Evolutionary conservation across 2,888 invertebrate species (phyloP), one percentile per base, ranked within the genome.

Genomic region (Macaria liturata): DNA sequence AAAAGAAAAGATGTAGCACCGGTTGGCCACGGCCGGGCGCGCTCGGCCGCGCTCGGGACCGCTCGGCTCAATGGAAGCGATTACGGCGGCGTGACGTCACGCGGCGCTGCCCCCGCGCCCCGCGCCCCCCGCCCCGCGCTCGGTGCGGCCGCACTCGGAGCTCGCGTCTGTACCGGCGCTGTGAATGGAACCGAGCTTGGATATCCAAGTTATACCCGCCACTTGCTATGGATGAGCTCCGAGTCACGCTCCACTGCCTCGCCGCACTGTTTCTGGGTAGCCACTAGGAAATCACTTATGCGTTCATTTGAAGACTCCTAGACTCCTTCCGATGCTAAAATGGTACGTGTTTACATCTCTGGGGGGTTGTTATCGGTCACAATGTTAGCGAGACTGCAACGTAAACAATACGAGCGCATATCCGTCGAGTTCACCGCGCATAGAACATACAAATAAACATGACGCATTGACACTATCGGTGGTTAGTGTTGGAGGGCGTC

Each of bases 71-170:
- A 78, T 82, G 84, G 80, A 79, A 80, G 76, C 76, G 78, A 83
- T 84, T 80, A 83, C 80, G 78, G 67, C 73, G 72, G 67, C 65
- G 75, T 88, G 89, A 88, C 90, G 89, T 89, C 89, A 89, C 80
- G 65, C 65, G 61, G 60, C 71, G 70, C 71, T 70, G 68, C 72
- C 56, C 53, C 49, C 59, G 54, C 46, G 57, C 39, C 59, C 49
- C 32, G 46, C 42, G 57, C 30, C 9, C 56, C 48, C 31, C 54
- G 58, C 63, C 54, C 55, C 53, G 40, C 47, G 59, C 57, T 59
- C 68, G 65, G 62, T 59, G 68, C 66, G 57, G 49, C 50, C 62
- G 64, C 64, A 67, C 65, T 61, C 63, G 43, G 34, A 4, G 44
- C 44, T 30, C 49, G 42, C 50, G 49, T 54, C 50, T 9, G 50